phyloP scores from a whole-genome alignment of 2,113 vertebrate genomes.

The Lampris megalopsis region DNA sequence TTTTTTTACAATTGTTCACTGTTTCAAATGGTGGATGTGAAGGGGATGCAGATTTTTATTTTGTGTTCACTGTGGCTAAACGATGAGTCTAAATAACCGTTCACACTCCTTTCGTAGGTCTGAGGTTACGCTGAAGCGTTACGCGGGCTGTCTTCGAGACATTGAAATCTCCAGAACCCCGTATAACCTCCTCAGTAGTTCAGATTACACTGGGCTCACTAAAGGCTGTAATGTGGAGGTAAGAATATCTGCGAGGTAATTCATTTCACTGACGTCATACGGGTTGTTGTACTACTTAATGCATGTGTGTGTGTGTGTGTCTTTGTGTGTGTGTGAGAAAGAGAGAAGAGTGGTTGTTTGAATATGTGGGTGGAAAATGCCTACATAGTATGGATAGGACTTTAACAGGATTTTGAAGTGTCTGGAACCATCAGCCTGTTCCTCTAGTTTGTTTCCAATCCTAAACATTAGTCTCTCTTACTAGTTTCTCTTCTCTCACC shows the following conservation, averaged over 20 bases:
- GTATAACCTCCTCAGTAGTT: constrained; percentile 93
- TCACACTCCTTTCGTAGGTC: constrained; percentile 79
- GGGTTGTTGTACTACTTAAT: too few species aligned
- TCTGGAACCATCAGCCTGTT: not conserved
- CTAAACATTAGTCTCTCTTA: not conserved
- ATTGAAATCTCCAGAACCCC: constrained; percentile 97
- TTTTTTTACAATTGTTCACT: not conserved
- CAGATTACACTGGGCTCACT: constrained; percentile 93
- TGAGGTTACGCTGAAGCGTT: constrained; percentile 91
- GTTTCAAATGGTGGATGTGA: not conserved
- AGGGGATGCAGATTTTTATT: not conserved
- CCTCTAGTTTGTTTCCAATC: not conserved
- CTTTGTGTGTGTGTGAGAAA: too few species aligned
- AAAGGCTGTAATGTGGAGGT: constrained; percentile 88
- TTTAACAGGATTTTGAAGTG: constrained; percentile 8
- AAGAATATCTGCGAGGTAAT: not conserved
- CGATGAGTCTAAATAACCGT: not conserved
- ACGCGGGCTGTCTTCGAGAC: constrained; percentile 93
- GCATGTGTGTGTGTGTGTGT: too few species aligned
- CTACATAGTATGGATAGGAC: not conserved
- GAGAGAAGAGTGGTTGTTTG: not conserved
- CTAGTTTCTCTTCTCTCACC: not conserved
- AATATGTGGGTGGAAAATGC: not conserved
- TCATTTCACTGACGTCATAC: too few species aligned
- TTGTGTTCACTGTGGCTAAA: too few species aligned